phyloP scores from a whole-genome alignment of 2,797 vertebrate species.

The Remorina albescens region DNA sequence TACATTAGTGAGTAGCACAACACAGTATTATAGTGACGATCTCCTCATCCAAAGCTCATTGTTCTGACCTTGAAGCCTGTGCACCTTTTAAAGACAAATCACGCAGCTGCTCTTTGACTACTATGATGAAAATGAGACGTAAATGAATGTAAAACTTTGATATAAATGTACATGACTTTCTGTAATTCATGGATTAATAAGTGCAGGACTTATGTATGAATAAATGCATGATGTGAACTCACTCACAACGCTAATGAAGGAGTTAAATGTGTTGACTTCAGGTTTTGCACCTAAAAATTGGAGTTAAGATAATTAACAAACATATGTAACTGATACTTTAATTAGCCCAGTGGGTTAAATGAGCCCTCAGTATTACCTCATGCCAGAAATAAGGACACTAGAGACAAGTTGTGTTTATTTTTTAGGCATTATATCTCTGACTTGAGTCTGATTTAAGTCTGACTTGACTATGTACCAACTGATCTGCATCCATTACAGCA shows the following conservation, averaged over 20 bases:
- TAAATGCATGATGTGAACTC: conserved; percentile 64
- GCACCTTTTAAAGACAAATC: conserved; percentile 14
- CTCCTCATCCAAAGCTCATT: conserved; percentile 34
- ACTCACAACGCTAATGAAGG: conserved; percentile 53
- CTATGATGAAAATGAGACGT: conserved; percentile 34
- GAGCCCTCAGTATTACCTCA: conserved; percentile 12
- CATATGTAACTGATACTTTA: conserved; percentile 34
- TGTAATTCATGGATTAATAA: conserved; percentile 52
- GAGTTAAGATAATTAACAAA: conserved; percentile 43
- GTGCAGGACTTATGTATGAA: conserved; percentile 64
- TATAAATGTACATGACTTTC: conserved; percentile 42
- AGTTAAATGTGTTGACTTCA: conserved; percentile 42
- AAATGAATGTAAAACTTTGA: conserved; percentile 30
- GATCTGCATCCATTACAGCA: conserved; percentile 11
- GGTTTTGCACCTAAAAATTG: conserved; percentile 34
- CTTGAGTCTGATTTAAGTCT: conserved; percentile 5
- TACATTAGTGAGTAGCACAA: conserved; percentile 42
- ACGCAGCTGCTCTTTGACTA: conserved; percentile 19
- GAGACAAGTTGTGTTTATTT: conserved; percentile 11
- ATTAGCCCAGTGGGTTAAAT: conserved; percentile 49
- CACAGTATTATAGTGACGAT: conserved; percentile 23
- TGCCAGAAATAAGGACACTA: not conserved
- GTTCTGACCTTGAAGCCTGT: conserved; percentile 30
- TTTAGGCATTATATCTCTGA: conserved; percentile 4
- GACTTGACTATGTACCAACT: conserved; percentile 9